Evolutionary conservation across 2,888 invertebrate genomes (phyloP).

Genomic region (Lepidochitona cinerea): DNA sequence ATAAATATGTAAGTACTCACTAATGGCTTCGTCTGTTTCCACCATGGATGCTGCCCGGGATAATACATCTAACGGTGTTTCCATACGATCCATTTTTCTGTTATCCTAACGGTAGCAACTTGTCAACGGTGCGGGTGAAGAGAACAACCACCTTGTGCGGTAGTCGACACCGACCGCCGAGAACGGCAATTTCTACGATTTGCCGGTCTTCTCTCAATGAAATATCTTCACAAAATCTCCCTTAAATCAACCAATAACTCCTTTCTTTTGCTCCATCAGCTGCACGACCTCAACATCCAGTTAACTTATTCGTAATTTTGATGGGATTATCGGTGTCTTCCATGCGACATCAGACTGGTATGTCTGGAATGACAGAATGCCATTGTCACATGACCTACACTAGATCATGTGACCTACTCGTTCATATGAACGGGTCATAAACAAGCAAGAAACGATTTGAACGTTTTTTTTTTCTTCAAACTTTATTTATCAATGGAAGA

Average conservation of each 20-base stretch:
- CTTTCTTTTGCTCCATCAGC: background rate
- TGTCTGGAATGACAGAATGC: conserved; percentile 7
- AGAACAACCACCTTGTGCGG: background rate
- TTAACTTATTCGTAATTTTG: background rate
- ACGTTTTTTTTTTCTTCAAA: too few species aligned
- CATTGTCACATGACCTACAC: background rate
- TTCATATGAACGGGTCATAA: background rate
- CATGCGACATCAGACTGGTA: conserved; percentile 5
- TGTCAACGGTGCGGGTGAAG: background rate
- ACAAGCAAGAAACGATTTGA: too few species aligned
- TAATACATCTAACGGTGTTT: conserved; percentile 62
- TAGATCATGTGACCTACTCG: conserved; percentile 3
- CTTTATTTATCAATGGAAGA: too few species aligned
- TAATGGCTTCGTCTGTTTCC: conserved; percentile 43
- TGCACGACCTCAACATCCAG: background rate
- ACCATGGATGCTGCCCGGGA: conserved; percentile 65
- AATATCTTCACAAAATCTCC: background rate
- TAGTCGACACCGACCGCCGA: background rate
- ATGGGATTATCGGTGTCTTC: background rate
- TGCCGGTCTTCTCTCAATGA: background rate
- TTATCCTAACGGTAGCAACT: background rate
- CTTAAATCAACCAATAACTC: background rate
- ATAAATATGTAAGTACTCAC: conserved; percentile 26
- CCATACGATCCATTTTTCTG: conserved; percentile 35
- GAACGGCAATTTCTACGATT: background rate